Evolutionary conservation across 2,888 invertebrate genomes (phyloP), one percentile per base, ranked within the genome.

Genomic region (Eustalomyia histrio): DNA sequence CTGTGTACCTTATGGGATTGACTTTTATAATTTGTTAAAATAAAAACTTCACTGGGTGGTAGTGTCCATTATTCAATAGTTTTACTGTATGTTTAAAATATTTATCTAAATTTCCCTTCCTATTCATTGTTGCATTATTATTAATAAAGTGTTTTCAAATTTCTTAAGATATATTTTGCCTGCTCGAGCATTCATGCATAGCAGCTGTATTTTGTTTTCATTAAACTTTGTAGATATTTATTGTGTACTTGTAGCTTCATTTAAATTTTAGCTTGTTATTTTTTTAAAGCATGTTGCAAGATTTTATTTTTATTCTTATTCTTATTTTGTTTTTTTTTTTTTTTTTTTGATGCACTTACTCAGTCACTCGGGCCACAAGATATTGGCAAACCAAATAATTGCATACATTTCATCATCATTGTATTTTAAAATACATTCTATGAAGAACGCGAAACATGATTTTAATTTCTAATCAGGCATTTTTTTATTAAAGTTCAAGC

Each of bases 381-480:
- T 61, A 67, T 58, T 67, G 39, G 39, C 60, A 72, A 72, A 55
- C 33, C 61, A 74, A 65, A 74, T 74, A 81, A 74, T 78, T 81
- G 81, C 69, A 76, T 78, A 43, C 43, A 65, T 74, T 76, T 61
- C 65, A 61, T 67, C 61, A 78, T 69, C 29, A 17, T 60, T n/a
- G 1, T 67, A 33, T 65, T 53, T 35, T 12, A 14, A 65, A 64
- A 64, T 33, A 64, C 50, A 18, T 1, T 24, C 12, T 6, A 55
- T 16, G 12, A 65, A 71, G 14, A 65, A 12, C 29, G 29, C 29
- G 18, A 52, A 76, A 61, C 69, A 81, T 81, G 76, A 81, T 81
- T 81, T 78, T 74, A 81, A 81, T 81, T 81, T 81, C 81, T 78
- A 78, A 81, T 76, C 74, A 71, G 69, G 43, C 47, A 64, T 74